Conservation (phyloP, 2,797 vertebrate species). For the Otus scops region DNA sequence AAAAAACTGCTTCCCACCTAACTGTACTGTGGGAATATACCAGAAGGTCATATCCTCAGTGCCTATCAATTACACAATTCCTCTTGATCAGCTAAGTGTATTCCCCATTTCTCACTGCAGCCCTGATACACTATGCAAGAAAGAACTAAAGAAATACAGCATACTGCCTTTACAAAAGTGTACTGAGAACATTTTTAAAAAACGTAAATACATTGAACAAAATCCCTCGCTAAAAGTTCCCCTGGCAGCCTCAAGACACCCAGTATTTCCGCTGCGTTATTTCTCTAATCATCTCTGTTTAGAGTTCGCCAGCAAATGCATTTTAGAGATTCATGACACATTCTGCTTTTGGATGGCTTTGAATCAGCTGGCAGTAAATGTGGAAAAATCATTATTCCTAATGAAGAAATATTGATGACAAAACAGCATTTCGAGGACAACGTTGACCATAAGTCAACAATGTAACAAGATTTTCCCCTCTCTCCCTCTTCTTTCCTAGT, state of each 20-base stretch:
- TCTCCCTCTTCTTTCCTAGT: neutral
- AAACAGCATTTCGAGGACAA: conserved; percentile 71
- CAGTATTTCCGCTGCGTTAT: conserved; percentile 28
- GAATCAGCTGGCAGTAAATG: conserved; percentile 71
- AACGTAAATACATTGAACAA: conserved; percentile 52
- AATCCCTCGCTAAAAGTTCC: conserved; percentile 48
- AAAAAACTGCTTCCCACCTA: conserved; percentile 18
- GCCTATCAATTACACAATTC: conserved; percentile 63
- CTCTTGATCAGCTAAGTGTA: conserved; percentile 59
- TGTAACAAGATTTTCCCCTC: conserved; percentile 8
- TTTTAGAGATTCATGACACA: conserved; percentile 69
- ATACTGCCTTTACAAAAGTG: neutral
- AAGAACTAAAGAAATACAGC: conserved; percentile 4
- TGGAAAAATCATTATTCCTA: conserved; percentile 74
- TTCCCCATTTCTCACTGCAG: neutral
- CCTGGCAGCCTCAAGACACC: conserved; percentile 53
- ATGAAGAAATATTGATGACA: conserved; percentile 74
- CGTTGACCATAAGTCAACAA: conserved; percentile 52
- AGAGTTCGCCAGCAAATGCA: conserved; percentile 37
- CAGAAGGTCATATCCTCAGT: conserved; percentile 54
- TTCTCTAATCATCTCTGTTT: conserved; percentile 61
- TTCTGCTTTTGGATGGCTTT: conserved; percentile 54
- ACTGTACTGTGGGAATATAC: conserved; percentile 14
- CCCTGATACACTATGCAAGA: neutral
- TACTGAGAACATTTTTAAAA: conserved; percentile 5